Evolutionary conservation across 2,113 vertebrate genomes (phyloP).

Genomic region (Murina feae): DNA sequence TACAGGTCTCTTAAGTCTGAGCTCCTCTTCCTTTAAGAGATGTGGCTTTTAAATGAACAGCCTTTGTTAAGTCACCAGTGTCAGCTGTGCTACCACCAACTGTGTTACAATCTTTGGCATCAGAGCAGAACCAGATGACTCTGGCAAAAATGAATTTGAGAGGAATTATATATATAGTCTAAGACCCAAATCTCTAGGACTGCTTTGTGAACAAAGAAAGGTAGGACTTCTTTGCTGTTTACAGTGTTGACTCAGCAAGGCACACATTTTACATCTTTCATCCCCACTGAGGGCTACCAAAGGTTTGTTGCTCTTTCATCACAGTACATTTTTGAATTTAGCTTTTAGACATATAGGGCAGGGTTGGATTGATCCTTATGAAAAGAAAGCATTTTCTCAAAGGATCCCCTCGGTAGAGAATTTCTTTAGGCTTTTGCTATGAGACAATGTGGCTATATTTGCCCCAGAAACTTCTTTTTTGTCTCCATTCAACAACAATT

Average conservation of each 20-base stretch:
- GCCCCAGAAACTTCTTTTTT: constrained; percentile 32
- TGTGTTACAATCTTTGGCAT: constrained; percentile 60
- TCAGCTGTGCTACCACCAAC: constrained; percentile 53
- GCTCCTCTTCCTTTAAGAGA: neutral
- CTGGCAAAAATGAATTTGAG: constrained; percentile 63
- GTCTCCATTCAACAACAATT: constrained; percentile 1
- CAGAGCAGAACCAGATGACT: constrained; percentile 63
- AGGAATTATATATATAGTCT: neutral
- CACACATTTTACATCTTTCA: neutral
- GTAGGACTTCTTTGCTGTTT: constrained; percentile 65
- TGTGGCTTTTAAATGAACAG: constrained; percentile 12
- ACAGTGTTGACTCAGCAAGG: constrained; percentile 55
- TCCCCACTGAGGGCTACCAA: neutral
- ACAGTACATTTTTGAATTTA: constrained; percentile 7
- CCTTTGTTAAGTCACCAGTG: constrained; percentile 55
- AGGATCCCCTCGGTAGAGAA: constrained; percentile 24
- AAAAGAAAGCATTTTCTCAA: constrained; percentile 55
- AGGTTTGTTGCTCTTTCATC: constrained; percentile 54
- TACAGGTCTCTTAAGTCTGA: neutral
- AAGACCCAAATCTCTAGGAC: constrained; percentile 19
- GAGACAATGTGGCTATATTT: constrained; percentile 56
- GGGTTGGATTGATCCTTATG: constrained; percentile 61
- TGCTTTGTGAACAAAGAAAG: constrained; percentile 61
- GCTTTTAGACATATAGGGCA: constrained; percentile 49
- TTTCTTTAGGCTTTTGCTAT: constrained; percentile 44